Evolutionary conservation across 2,888 invertebrate species (phyloP).

Genomic region (Spatulosminthurus flaviceps): DNA sequence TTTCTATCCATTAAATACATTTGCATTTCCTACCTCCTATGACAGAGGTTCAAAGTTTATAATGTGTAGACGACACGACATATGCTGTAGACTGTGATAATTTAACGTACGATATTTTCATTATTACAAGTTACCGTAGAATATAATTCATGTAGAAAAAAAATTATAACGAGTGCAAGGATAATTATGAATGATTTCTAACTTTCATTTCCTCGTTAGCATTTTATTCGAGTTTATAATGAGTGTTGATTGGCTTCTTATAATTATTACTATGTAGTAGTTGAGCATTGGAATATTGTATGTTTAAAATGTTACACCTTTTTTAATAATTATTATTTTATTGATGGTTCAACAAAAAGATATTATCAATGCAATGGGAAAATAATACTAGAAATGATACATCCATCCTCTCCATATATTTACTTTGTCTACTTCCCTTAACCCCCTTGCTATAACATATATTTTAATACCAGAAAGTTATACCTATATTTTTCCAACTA

Average conservation of each 20-base stretch:
- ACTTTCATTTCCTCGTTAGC: slow-evolving; percentile 18
- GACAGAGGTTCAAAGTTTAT: background rate
- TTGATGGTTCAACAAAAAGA: too few species aligned
- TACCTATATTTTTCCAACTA: too few species aligned
- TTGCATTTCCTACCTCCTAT: slow-evolving; percentile 6
- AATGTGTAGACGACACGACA: background rate
- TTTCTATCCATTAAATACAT: background rate
- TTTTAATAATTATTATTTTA: background rate
- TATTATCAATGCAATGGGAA: too few species aligned
- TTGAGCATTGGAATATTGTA: background rate
- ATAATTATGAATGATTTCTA: background rate
- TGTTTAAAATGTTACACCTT: background rate
- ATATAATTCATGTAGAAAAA: background rate
- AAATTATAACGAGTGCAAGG: background rate
- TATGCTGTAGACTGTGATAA: too few species aligned
- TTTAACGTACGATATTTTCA: background rate
- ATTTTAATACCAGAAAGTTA: too few species aligned
- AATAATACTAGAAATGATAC: too few species aligned
- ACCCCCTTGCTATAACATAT: too few species aligned
- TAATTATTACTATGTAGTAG: background rate
- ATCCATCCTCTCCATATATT: too few species aligned
- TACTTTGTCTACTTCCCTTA: too few species aligned
- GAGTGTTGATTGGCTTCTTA: background rate
- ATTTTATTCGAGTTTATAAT: background rate
- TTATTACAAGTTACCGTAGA: background rate